Conservation (phyloP, 2,888 invertebrate genomes). For the Lymantria monacha region DNA sequence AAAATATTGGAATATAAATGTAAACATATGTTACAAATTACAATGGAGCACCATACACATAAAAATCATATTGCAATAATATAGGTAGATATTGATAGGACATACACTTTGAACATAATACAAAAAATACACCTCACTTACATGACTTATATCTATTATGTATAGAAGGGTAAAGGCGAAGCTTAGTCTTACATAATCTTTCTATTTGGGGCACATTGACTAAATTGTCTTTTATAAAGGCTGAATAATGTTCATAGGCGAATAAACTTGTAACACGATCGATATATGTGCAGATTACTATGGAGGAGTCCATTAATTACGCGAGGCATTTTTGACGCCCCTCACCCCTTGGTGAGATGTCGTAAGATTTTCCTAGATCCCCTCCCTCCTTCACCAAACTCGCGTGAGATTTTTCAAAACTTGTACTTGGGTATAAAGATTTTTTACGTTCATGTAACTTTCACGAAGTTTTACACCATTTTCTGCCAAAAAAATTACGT, state of each 20-base stretch:
- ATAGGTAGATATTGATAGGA: conserved; percentile 41
- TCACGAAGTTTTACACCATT: too few relatives aligned
- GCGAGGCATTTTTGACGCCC: too few relatives aligned
- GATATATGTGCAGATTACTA: too few relatives aligned
- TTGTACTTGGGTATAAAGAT: too few relatives aligned
- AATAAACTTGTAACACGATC: too few relatives aligned
- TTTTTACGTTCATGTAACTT: too few relatives aligned
- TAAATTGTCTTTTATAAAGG: conserved; percentile 20
- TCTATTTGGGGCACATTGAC: conserved; percentile 47
- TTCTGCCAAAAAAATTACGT: too few relatives aligned
- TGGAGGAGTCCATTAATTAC: too few relatives aligned
- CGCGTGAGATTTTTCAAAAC: too few relatives aligned
- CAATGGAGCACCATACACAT: conserved; percentile 77
- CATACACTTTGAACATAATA: conserved; percentile 43
- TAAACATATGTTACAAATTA: conserved; percentile 63
- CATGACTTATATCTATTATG: conserved; percentile 46
- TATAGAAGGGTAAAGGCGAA: conserved; percentile 66
- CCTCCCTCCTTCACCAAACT: too few relatives aligned
- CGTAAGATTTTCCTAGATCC: too few relatives aligned
- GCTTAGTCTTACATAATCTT: conserved; percentile 55
- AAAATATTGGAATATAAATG: conserved; percentile 75
- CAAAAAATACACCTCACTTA: conserved; percentile 56
- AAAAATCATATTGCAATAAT: conserved; percentile 64
- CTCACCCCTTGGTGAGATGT: too few relatives aligned
- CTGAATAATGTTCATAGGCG: not conserved